Base-by-base conservation (phyloP, 1,140 invertebrate genomes). In the Pseudoatta argentina region DNA sequence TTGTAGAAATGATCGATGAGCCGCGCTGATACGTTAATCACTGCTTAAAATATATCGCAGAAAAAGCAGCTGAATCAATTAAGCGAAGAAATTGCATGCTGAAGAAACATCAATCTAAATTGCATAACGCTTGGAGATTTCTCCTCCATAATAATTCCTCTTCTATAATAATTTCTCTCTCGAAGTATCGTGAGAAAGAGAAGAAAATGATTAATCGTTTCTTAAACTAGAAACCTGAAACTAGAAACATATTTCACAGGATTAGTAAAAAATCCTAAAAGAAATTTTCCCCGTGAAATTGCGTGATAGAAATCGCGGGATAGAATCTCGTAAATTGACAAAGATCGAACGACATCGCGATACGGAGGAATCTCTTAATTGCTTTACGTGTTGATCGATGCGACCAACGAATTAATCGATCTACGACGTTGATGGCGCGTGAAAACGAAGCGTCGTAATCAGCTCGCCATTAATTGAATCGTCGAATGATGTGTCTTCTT, bases 341-440 rank as follows among this genome's bases (percentile, higher is more conserved):
- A 57, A 34, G 64, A 83, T 75, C 79, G 69, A 83, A 34, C 14
- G 18, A 2, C 18, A 27, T 30, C 1, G n/a, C n/a, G 48, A 44
- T 30, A 30, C 48, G 55, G 53, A 48, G 67, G 39, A 48, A 73
- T 82, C 67, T 44, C 24, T 83, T 83, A 83, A 83, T 83, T 48
- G 79, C 55, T 53, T 30, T 18, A 59, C 34, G 55, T 24, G 79
- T 83, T 83, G 79, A 83, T 83, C 53, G 79, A 82, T 59, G 48
- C 53, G 3, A 10, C 34, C 3, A n/a, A 24, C 79, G 39, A 75
- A 14, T 75, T 75, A 75, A 61, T 83, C 39, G 69, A 61, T 82
- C 67, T 21, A 48, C 21, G 18, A 51, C n/a, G 7, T 75, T 27
- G 27, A 3, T 24, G 51, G n/a, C 64, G 8, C 14, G 63, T 18